Percentiles rank a stretch among this genome's conserved stretches.
phyloP scores from a whole-genome alignment of 2,797 vertebrate genomes.

The Paguma larvata region DNA sequence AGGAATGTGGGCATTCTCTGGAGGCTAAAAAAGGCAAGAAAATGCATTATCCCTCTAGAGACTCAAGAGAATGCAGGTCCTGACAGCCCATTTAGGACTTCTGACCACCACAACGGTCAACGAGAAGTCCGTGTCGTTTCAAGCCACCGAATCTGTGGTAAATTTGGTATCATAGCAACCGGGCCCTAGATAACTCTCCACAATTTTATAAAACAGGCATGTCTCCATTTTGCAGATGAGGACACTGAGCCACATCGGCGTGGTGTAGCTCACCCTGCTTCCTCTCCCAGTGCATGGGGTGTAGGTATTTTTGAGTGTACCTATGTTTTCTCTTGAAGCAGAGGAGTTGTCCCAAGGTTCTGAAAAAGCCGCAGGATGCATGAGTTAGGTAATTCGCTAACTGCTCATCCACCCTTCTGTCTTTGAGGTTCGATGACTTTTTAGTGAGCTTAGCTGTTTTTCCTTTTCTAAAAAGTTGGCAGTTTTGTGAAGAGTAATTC shows the following conservation, averaged over 20 bases:
- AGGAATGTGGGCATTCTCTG: neutral
- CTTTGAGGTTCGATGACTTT: neutral
- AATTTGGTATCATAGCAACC: neutral
- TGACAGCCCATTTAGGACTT: neutral
- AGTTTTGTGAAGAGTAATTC: slow-evolving; percentile 24
- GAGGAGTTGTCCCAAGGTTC: neutral
- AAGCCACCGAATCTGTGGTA: neutral
- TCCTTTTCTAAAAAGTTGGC: slow-evolving; percentile 44
- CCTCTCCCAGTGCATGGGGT: neutral
- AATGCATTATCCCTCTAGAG: neutral
- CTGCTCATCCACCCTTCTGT: neutral
- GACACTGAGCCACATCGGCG: neutral
- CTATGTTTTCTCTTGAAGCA: slow-evolving; percentile 16
- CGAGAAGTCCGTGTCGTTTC: neutral
- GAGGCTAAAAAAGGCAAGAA: neutral
- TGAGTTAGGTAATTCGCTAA: neutral
- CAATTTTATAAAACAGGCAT: slow-evolving; percentile 34
- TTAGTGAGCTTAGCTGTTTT: slow-evolving; percentile 3
- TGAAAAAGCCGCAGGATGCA: neutral
- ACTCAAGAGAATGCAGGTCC: neutral
- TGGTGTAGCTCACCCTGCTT: neutral
- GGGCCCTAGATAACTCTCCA: neutral
- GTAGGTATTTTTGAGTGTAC: neutral
- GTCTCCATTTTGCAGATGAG: neutral
- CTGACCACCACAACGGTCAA: neutral